These are phyloP conservation scores for Dermochelys coriacea DNA, from an alignment of 2,797 vertebrate genomes.

Conservation along the genomic window DNA sequence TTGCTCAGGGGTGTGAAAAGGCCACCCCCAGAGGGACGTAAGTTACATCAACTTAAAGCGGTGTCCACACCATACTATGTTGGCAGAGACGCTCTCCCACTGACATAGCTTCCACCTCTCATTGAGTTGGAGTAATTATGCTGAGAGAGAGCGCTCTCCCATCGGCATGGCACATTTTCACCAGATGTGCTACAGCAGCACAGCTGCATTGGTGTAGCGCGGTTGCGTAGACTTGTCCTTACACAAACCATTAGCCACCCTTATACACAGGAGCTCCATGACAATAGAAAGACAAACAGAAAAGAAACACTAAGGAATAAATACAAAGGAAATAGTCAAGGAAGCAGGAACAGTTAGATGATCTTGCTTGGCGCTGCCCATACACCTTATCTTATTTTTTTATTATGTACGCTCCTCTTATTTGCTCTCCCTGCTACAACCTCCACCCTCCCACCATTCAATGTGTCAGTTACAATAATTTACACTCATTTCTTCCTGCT, in stretches of 20 bases:
- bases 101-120: no score
- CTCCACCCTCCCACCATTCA: background rate
- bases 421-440: background rate
- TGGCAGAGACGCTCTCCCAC: no score
- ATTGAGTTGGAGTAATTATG: no score
- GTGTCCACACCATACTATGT: no score
- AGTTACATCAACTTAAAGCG: no score
- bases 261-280: background rate
- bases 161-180: no score
- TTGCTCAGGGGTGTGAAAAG: no score
- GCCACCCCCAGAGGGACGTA: no score
- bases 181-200: no score
- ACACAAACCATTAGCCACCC: background rate
- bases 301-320: background rate
- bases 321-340: background rate
- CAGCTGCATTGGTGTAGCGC: no score
- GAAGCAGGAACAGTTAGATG: background rate
- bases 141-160: no score
- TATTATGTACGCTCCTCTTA: background rate
- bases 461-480: background rate
- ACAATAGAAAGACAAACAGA: conserved; percentile 2
- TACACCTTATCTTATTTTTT: background rate
- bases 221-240: background rate
- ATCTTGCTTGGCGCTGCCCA: background rate
- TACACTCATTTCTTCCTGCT: background rate